A percentile compares a stretch with the other conserved stretches of the same genome.
Conservation (phyloP, 2,888 invertebrate genomes). For the Lasioglossum oenotherae region DNA sequence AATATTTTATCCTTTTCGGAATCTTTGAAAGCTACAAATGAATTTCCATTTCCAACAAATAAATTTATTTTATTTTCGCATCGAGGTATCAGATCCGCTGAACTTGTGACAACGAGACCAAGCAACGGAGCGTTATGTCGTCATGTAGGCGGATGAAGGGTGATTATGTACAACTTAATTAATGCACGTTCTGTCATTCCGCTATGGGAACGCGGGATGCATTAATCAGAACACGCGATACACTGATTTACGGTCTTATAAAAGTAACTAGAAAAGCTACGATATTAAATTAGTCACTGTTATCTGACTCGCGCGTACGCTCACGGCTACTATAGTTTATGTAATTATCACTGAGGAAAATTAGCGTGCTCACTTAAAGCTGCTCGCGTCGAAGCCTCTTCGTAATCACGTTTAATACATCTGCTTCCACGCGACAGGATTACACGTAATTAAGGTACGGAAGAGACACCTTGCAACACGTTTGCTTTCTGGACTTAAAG, state of each 20-base stretch:
- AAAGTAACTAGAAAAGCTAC: constrained; percentile 57
- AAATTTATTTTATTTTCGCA: background rate
- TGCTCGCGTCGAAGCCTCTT: constrained; percentile 16
- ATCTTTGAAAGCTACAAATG: too few species aligned
- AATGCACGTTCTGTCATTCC: constrained; percentile 40
- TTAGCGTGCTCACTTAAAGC: constrained; percentile 46
- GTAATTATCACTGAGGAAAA: constrained; percentile 54
- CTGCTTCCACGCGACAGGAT: constrained; percentile 20
- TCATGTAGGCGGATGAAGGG: background rate
- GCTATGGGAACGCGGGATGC: constrained; percentile 33
- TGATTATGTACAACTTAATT: constrained; percentile 61
- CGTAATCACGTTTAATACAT: constrained; percentile 39
- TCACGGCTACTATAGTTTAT: constrained; percentile 41
- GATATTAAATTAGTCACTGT: constrained; percentile 64
- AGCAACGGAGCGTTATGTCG: background rate
- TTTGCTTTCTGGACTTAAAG: constrained; percentile 13
- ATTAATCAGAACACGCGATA: constrained; percentile 63
- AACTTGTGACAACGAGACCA: background rate
- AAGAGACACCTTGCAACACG: constrained; percentile 19
- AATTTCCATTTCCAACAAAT: background rate
- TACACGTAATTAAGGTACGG: constrained; percentile 48
- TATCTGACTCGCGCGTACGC: constrained; percentile 51
- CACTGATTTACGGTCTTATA: constrained; percentile 50
- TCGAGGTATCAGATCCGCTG: background rate
- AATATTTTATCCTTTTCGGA: too few species aligned